Percentiles rank a stretch among this genome's conserved stretches.
phyloP scores from a whole-genome alignment of 2,797 vertebrate species.

The Myoxocephalus aenaeus region DNA sequence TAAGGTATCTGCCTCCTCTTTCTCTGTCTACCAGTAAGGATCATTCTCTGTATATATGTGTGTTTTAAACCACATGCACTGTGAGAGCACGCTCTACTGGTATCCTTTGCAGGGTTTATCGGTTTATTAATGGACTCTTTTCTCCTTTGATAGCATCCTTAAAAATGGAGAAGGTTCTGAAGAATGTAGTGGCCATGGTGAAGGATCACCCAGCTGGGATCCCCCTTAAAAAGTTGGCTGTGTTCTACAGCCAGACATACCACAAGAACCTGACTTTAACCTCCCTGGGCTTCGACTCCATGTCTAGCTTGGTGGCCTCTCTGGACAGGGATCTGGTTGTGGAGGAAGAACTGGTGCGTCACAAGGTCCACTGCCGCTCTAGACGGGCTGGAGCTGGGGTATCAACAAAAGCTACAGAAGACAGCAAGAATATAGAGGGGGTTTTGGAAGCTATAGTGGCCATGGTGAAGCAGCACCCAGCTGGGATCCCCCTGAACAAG shows the following conservation, averaged over 20 bases:
- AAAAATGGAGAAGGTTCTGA: slow-evolving; percentile 52
- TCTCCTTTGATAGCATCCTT: slow-evolving; percentile 23
- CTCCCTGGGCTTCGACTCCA: slow-evolving; percentile 64
- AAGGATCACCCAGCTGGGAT: slow-evolving; percentile 67
- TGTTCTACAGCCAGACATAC: slow-evolving; percentile 69
- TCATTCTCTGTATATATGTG: not conserved
- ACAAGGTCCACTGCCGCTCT: slow-evolving; percentile 23
- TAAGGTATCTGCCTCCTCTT: not conserved
- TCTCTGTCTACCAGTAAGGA: not conserved
- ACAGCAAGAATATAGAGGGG: not conserved
- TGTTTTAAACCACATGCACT: not conserved
- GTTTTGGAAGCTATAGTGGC: slow-evolving; percentile 58
- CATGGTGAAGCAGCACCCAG: slow-evolving; percentile 60
- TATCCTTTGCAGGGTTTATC: not conserved
- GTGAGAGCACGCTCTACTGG: not conserved
- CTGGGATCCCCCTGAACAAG: slow-evolving; percentile 71
- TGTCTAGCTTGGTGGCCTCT: slow-evolving; percentile 57
- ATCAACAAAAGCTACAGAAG: not conserved
- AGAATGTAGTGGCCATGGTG: slow-evolving; percentile 69
- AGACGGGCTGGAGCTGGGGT: not conserved
- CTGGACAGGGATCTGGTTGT: slow-evolving; percentile 65
- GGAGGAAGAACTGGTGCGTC: slow-evolving; percentile 36
- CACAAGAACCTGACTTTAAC: slow-evolving; percentile 59
- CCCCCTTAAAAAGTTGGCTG: slow-evolving; percentile 59
- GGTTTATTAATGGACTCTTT: slow-evolving; percentile 8